These are phyloP conservation scores for Kryptolebias marmoratus DNA, from an alignment of 2,113 vertebrate species.

Conservation along the genomic window DNA sequence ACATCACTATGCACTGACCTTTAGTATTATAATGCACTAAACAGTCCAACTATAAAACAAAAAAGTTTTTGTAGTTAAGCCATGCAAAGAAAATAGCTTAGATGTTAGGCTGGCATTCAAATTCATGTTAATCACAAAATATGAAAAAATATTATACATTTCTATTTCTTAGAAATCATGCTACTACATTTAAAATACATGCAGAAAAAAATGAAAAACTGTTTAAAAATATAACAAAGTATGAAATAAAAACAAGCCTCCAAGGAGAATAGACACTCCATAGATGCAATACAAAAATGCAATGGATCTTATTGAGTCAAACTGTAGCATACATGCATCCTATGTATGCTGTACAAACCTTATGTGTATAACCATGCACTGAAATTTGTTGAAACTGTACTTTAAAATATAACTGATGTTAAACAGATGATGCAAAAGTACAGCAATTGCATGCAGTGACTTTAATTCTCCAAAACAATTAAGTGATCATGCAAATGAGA, in stretches of 20 bases:
- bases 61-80: slow-evolving; percentile 23
- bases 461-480: slow-evolving; percentile 17
- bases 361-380: slow-evolving; percentile 31
- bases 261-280: neutral
- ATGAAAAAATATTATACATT: slow-evolving; percentile 2
- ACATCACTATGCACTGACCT: slow-evolving; percentile 1
- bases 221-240: neutral
- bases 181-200: slow-evolving; percentile 25
- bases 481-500: slow-evolving; percentile 62
- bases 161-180: slow-evolving; percentile 19
- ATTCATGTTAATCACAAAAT: slow-evolving; percentile 17
- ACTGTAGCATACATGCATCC: slow-evolving; percentile 22
- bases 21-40: slow-evolving; percentile 22
- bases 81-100: slow-evolving; percentile 22
- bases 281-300: slow-evolving; percentile 8
- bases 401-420: neutral
- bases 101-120: slow-evolving; percentile 20
- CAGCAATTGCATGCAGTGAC: slow-evolving; percentile 54
- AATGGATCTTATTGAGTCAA: slow-evolving; percentile 13
- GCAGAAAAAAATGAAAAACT: slow-evolving; percentile 27
- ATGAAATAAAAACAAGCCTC: slow-evolving; percentile 7
- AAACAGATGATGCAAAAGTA: slow-evolving; percentile 17
- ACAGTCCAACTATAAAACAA: slow-evolving; percentile 13
- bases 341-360: slow-evolving; percentile 26
- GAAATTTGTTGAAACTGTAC: slow-evolving; percentile 24